phyloP scores from a whole-genome alignment of 2,888 invertebrate genomes.

The Leucania comma region DNA sequence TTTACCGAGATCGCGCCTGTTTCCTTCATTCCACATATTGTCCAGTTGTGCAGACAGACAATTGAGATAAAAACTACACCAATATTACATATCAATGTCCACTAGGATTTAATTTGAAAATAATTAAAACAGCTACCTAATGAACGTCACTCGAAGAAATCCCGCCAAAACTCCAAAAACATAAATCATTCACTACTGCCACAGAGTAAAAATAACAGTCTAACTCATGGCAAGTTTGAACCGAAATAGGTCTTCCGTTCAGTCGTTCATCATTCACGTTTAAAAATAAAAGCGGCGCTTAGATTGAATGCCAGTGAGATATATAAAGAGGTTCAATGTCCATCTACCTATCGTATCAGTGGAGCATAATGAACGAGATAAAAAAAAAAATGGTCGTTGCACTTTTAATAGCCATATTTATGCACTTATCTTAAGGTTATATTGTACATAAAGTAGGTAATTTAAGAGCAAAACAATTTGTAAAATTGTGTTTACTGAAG shows the following conservation, averaged over 20 bases:
- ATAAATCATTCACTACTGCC: conserved; percentile 1
- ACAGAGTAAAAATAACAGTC: conserved; percentile 21
- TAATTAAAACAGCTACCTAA: too few relatives aligned
- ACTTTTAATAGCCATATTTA: conserved; percentile 34
- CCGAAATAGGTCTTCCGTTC: conserved; percentile 49
- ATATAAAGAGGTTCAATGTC: conserved; percentile 80
- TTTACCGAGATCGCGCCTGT: too few relatives aligned
- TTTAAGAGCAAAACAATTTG: conserved; percentile 25
- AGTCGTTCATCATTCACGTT: conserved; percentile 59
- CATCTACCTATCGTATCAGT: conserved; percentile 58
- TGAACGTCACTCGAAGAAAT: too few relatives aligned
- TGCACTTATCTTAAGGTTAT: conserved; percentile 23
- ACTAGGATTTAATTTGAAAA: too few relatives aligned
- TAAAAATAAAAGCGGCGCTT: conserved; percentile 58
- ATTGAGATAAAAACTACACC: too few relatives aligned
- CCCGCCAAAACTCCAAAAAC: neutral
- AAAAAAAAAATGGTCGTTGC: conserved; percentile 42
- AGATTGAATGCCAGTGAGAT: conserved; percentile 62
- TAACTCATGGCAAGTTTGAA: conserved; percentile 1
- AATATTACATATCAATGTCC: too few relatives aligned
- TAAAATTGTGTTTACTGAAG: conserved; percentile 12
- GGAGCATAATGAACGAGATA: conserved; percentile 34
- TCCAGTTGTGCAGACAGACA: too few relatives aligned
- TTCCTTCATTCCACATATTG: too few relatives aligned
- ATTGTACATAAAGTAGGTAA: neutral